Conservation (phyloP, 2,797 vertebrate species). For the Gymnopithys bicolor region DNA sequence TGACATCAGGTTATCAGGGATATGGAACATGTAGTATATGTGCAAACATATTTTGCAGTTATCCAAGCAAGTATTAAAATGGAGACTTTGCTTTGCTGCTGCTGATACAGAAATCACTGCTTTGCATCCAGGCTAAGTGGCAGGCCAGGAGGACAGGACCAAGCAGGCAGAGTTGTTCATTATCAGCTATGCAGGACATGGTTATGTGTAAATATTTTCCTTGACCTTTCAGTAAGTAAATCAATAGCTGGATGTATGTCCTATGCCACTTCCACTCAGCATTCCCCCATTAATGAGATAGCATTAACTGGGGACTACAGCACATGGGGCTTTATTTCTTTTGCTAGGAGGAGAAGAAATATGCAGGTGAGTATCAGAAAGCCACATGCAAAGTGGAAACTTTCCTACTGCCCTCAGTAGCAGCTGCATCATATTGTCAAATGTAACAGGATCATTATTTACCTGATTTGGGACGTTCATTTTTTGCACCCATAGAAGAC, state of each 20-base stretch:
- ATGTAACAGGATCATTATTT: neutral
- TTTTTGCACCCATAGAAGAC: neutral
- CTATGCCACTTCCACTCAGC: neutral
- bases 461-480: neutral
- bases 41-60: neutral
- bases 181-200: neutral
- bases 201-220: neutral
- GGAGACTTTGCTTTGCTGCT: neutral
- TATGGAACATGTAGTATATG: neutral
- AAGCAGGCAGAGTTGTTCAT: neutral
- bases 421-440: neutral
- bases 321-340: neutral
- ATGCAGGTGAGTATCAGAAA: neutral
- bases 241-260: neutral
- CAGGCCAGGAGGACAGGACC: neutral
- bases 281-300: neutral
- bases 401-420: neutral
- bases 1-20: neutral
- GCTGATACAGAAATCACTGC: neutral
- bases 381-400: neutral
- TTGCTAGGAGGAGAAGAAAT: neutral
- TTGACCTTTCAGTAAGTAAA: neutral
- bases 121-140: neutral
- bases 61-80: neutral
- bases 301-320: neutral